phyloP scores from a whole-genome alignment of 1,140 invertebrate genomes.

The Camponotus pennsylvanicus region DNA sequence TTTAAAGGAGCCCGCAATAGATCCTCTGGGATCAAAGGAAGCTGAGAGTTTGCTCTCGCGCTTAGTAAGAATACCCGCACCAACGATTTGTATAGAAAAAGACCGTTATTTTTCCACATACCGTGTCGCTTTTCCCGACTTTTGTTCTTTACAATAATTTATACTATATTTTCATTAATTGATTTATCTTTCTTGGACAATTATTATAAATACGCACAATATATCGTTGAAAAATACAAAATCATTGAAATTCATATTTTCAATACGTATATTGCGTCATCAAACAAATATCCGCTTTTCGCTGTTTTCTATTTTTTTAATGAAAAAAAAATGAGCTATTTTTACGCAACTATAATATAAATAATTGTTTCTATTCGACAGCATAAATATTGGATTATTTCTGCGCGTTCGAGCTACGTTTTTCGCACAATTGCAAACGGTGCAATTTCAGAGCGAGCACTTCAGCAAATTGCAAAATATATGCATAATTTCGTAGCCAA shows the following conservation, averaged over 20 bases:
- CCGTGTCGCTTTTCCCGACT: neutral
- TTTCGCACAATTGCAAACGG: slow-evolving; percentile 31
- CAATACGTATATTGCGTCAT: neutral
- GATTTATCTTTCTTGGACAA: neutral
- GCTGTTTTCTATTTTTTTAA: neutral
- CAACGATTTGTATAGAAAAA: neutral
- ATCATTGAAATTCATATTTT: neutral
- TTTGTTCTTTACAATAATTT: neutral
- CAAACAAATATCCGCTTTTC: slow-evolving; percentile 1
- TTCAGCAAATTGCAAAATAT: slow-evolving; percentile 42
- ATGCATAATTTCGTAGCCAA: slow-evolving; percentile 16
- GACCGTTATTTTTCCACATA: neutral
- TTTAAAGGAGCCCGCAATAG: slow-evolving; percentile 36
- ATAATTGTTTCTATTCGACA: neutral
- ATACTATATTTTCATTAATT: neutral
- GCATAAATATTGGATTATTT: slow-evolving; percentile 21
- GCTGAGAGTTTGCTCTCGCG: slow-evolving; percentile 9
- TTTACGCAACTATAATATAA: slow-evolving; percentile 12
- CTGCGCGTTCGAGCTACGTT: neutral
- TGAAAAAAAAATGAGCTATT: neutral
- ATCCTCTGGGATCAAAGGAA: slow-evolving; percentile 42
- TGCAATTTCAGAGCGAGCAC: neutral
- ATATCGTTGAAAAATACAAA: neutral
- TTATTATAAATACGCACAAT: neutral
- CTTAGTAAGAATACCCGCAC: neutral